Percentiles rank a stretch among this genome's conserved stretches.
These are phyloP conservation scores for Benthosema pterotum DNA, from an alignment of 2,797 vertebrate species.

Conservation along the genomic window DNA sequence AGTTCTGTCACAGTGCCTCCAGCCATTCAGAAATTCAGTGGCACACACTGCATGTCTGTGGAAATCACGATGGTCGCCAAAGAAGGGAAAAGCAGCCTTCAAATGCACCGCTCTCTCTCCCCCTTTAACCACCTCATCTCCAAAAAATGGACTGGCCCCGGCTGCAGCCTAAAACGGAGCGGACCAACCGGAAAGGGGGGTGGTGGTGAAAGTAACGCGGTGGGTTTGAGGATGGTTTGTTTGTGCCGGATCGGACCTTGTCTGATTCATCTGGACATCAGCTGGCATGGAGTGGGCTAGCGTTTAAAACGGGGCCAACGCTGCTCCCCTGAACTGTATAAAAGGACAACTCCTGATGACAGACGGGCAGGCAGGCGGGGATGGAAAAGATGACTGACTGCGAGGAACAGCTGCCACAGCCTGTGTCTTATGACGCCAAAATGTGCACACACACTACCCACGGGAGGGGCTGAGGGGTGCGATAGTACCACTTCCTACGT, in stretches of 20 bases:
- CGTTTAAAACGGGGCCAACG: background rate
- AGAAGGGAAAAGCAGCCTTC: constrained; percentile 74
- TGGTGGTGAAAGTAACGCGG: background rate
- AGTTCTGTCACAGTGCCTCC: constrained; percentile 50
- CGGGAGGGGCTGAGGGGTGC: constrained; percentile 64
- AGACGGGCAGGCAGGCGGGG: constrained; percentile 22
- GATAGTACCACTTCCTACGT: constrained; percentile 30
- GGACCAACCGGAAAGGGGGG: constrained; percentile 2
- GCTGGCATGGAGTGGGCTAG: background rate
- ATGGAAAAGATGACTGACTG: constrained; percentile 7
- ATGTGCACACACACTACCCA: constrained; percentile 45
- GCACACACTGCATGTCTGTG: constrained; percentile 67
- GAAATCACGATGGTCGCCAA: constrained; percentile 73
- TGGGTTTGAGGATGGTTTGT: background rate
- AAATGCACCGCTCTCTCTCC: constrained; percentile 35
- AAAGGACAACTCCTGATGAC: constrained; percentile 20
- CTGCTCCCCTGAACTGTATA: constrained; percentile 26
- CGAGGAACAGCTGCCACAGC: constrained; percentile 28
- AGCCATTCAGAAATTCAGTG: constrained; percentile 18
- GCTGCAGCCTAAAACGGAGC: background rate
- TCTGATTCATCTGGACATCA: constrained; percentile 11
- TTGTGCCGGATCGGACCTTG: constrained; percentile 24
- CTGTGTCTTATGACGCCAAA: constrained; percentile 44
- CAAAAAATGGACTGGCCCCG: constrained; percentile 45
- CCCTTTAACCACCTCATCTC: constrained; percentile 50